phyloP scores from a whole-genome alignment of 1,140 invertebrate species.

The Zaprionus kolodkinae region DNA sequence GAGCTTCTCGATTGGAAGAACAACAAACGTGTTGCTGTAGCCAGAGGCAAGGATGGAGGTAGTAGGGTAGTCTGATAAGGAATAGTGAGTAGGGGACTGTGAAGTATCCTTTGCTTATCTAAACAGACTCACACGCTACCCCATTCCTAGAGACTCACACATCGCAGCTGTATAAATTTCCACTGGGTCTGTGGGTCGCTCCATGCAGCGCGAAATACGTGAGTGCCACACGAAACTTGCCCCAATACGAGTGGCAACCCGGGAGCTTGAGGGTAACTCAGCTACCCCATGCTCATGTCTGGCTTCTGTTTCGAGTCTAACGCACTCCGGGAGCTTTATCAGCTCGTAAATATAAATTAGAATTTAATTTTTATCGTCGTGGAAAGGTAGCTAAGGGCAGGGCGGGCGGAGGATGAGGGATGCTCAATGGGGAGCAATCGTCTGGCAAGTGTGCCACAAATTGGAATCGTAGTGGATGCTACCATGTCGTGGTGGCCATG shows the following conservation, averaged over 20 bases:
- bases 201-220: constrained; percentile 39
- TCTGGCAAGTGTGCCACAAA: constrained; percentile 79
- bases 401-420: background rate
- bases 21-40: constrained; percentile 11
- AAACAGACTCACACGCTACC: constrained; percentile 40
- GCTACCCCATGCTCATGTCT: constrained; percentile 50
- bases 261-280: background rate
- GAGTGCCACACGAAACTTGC: constrained; percentile 59
- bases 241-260: constrained; percentile 2
- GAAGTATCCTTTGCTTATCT: constrained; percentile 64
- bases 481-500: constrained; percentile 17
- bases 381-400: constrained; percentile 43
- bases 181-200: constrained; percentile 66
- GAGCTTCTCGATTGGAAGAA: constrained; percentile 57
- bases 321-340: constrained; percentile 76
- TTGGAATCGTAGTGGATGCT: constrained; percentile 55
- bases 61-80: background rate
- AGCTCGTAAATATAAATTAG: constrained; percentile 83
- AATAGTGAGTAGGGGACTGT: constrained; percentile 11
- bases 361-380: constrained; percentile 79
- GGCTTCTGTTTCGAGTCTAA: constrained; percentile 73
- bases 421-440: constrained; percentile 79
- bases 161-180: constrained; percentile 33
- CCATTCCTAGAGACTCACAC: background rate
- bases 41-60: constrained; percentile 11